These are phyloP conservation scores for Oxyteleia sp. DNA, from an alignment of 2,888 invertebrate species.

Conservation along the genomic window DNA sequence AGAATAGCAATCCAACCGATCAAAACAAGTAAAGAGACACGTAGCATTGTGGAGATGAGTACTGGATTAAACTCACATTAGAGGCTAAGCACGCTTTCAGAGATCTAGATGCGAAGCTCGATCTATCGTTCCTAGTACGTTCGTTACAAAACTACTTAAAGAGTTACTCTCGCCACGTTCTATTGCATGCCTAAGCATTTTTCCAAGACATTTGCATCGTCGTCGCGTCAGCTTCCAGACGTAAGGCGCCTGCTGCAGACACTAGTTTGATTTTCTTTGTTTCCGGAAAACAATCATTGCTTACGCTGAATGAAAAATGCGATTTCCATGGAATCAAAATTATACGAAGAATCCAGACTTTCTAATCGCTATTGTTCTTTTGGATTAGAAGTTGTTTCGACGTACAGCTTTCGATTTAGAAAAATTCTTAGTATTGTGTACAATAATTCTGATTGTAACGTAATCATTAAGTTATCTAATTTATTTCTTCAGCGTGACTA, in stretches of 20 bases:
- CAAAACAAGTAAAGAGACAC: slow-evolving; percentile 66
- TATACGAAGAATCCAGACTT: slow-evolving; percentile 9
- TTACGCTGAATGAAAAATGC: slow-evolving; percentile 61
- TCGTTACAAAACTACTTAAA: slow-evolving; percentile 83
- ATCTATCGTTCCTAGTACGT: slow-evolving; percentile 78
- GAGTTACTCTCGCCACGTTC: slow-evolving; percentile 76
- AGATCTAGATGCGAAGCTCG: slow-evolving; percentile 83
- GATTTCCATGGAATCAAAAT: slow-evolving; percentile 45
- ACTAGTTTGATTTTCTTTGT: slow-evolving; percentile 64
- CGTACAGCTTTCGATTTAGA: neutral
- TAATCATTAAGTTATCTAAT: neutral
- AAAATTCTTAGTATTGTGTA: neutral
- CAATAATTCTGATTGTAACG: neutral
- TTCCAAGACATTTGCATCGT: slow-evolving; percentile 79
- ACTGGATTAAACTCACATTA: slow-evolving; percentile 75
- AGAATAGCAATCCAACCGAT: slow-evolving; percentile 65
- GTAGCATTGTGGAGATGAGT: slow-evolving; percentile 76
- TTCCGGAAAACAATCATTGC: slow-evolving; percentile 70
- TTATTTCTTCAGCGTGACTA: too few relatives aligned
- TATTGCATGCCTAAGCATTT: slow-evolving; percentile 78
- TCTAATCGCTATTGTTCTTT: neutral
- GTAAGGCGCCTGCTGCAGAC: slow-evolving; percentile 65
- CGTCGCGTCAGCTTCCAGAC: slow-evolving; percentile 70
- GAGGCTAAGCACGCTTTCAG: slow-evolving; percentile 80
- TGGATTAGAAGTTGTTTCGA: neutral